phyloP scores from a whole-genome alignment of 2,113 vertebrate genomes.

The Proterorhinus semilunaris region DNA sequence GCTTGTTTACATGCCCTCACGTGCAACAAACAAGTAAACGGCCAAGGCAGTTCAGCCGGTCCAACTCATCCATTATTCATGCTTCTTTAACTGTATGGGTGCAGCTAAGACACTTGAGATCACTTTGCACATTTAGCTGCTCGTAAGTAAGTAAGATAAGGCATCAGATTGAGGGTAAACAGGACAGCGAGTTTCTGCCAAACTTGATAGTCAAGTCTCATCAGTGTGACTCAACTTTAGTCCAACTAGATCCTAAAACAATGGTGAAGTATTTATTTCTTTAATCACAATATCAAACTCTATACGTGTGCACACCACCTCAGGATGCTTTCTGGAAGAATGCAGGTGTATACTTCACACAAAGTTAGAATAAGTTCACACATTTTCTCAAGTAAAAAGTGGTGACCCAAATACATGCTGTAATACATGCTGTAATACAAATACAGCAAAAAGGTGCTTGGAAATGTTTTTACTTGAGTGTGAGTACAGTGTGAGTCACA shows the following conservation, averaged over 20 bases:
- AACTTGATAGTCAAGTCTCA: conserved; percentile 37
- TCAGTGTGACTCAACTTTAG: not conserved
- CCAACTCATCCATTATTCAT: conserved; percentile 58
- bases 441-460: no score
- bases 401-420: no score
- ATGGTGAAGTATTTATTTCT: not conserved
- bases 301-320: no score
- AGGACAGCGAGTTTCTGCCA: conserved; percentile 6
- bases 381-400: no score
- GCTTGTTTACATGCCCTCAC: conserved; percentile 2
- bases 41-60: conserved; percentile 28
- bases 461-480: no score
- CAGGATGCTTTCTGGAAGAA: no score
- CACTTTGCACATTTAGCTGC: conserved; percentile 47
- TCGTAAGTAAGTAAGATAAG: conserved; percentile 41
- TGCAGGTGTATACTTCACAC: no score
- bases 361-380: no score
- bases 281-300: no score
- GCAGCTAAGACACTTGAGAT: conserved; percentile 41
- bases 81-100: conserved; percentile 38
- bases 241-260: not conserved
- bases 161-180: not conserved
- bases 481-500: no score
- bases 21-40: conserved; percentile 47
- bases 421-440: no score